Evolutionary conservation across 2,113 vertebrate genomes (phyloP), one percentile per base, ranked within the genome.

Genomic region (Neogobius melanostomus): DNA sequence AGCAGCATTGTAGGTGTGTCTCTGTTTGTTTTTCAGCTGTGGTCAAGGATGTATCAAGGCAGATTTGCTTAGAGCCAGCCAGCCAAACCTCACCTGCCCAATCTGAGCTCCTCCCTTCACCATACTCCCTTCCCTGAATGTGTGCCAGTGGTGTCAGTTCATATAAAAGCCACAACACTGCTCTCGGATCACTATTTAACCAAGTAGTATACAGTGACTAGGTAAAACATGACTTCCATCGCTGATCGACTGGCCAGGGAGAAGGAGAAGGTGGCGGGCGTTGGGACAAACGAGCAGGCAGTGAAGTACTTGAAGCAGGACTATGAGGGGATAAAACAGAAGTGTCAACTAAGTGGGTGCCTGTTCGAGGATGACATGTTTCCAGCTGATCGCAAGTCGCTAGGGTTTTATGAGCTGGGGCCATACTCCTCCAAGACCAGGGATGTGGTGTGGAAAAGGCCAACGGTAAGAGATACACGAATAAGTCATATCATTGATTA

Each of bases 291-390:
- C 10, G 56, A 82, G 52, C 89, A 91, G 0, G 93, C 94, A 0
- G 64, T 94, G 71, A 95, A 92, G 64, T 95, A 95, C 74, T 51
- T 91, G 68, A 73, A 90, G 28, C 95, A 99, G 88, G 94, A 96
- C 86, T 98, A 92, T 0, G 87, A 95, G 79, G 60, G 60, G 28
- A 85, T 98, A 68, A 90, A 81, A 50, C 85, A 82, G 15, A 87
- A 91, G 56, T 95, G 94, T 80, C 82, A 95, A 77, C 69, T 84
- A 42, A 80, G 84, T 0, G 90, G 94, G 7, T 43, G 74, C 0
- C 87, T 97, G 0, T 97, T 97, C 82, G 93, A 94, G 77, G 96
- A 97, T 64, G 79, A 90, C 1, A 80, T 88, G 64, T 98, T 97
- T 69, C 93, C 94, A 14, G 94, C 95, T 0, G 92, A 90, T 42